Conservation (phyloP, 2,888 invertebrate species). For the Noctua fimbriata region DNA sequence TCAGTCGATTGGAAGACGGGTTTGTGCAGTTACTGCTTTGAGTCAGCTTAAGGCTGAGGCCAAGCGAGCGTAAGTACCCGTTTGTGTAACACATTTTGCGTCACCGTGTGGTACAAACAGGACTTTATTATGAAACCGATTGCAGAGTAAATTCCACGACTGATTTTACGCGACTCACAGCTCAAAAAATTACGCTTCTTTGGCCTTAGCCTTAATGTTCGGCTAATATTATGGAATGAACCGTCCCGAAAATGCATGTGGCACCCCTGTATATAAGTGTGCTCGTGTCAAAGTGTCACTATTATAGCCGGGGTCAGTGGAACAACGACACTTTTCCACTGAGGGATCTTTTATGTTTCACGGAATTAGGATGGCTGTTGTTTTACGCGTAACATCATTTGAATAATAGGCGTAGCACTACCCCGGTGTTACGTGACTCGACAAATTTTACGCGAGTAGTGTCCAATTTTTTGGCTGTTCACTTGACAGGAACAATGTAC, state of each 20-base stretch:
- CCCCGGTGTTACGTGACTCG: background rate
- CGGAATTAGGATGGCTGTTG: conserved; percentile 21
- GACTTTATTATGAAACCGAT: too few species aligned
- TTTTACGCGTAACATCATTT: conserved; percentile 20
- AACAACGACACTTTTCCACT: conserved; percentile 25
- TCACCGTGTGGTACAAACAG: too few species aligned
- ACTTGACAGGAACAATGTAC: background rate
- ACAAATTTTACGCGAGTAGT: background rate
- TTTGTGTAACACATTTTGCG: too few species aligned
- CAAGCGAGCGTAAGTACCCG: too few species aligned
- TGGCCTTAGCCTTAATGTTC: too few species aligned
- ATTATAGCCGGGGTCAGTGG: conserved; percentile 51
- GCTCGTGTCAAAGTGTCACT: conserved; percentile 31
- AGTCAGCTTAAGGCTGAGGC: background rate
- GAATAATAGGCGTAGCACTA: conserved; percentile 22
- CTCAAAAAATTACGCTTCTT: too few species aligned
- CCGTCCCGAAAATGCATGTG: background rate
- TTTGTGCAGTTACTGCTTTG: background rate
- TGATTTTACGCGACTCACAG: too few species aligned
- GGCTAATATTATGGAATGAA: background rate
- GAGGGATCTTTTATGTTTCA: conserved; percentile 47
- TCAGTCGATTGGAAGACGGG: background rate
- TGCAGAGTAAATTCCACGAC: too few species aligned
- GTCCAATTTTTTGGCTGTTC: background rate
- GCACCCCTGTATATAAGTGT: conserved; percentile 12